Evolutionary conservation across 1,140 invertebrate species (phyloP).

Genomic region (Pissodes strobi): DNA sequence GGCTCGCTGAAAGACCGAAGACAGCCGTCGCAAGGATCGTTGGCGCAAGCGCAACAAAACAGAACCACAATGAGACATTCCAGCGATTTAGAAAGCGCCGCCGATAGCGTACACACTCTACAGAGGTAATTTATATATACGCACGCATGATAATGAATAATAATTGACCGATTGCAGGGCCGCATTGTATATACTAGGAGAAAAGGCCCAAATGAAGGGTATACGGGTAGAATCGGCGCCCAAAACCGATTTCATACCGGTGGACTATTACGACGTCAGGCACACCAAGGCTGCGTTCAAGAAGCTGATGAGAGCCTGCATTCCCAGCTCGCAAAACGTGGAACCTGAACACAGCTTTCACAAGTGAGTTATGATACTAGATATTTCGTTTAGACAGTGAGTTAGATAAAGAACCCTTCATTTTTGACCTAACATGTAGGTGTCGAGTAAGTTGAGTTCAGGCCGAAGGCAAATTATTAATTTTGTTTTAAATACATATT

Average conservation of each 20-base stretch:
- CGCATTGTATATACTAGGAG: slow-evolving; percentile 78
- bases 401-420: too few relatives aligned
- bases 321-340: slow-evolving; percentile 77
- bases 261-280: slow-evolving; percentile 91
- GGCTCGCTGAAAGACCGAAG: slow-evolving; percentile 76
- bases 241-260: slow-evolving; percentile 89
- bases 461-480: too few relatives aligned
- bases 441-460: too few relatives aligned
- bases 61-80: slow-evolving; percentile 62
- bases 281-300: slow-evolving; percentile 94
- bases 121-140: too few relatives aligned
- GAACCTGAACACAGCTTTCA: slow-evolving; percentile 76
- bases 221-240: slow-evolving; percentile 71
- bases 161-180: too few relatives aligned
- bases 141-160: too few relatives aligned
- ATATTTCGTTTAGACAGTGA: too few relatives aligned
- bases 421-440: too few relatives aligned
- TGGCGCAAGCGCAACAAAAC: slow-evolving; percentile 60
- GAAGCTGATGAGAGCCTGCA: slow-evolving; percentile 91
- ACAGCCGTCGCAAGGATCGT: slow-evolving; percentile 68
- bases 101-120: slow-evolving; percentile 70
- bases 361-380: too few relatives aligned
- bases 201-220: slow-evolving; percentile 66
- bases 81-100: slow-evolving; percentile 70
- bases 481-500: too few relatives aligned